phyloP scores from a whole-genome alignment of 2,888 invertebrate species.

The Lissonota sp. region DNA sequence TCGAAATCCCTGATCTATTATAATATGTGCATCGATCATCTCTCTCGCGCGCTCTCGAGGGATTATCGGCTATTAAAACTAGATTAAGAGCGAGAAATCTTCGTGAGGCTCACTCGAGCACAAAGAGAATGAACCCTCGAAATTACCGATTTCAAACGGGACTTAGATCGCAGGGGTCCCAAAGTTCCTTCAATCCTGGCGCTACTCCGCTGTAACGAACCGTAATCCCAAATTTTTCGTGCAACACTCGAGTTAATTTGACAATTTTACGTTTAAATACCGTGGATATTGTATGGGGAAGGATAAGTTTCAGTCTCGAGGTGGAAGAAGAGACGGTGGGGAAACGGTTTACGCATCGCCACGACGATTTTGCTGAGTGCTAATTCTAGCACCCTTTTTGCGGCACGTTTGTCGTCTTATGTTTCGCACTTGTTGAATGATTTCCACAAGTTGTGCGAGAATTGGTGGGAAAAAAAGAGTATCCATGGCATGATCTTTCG shows the following conservation, averaged over 20 bases:
- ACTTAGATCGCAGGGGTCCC: constrained; percentile 66
- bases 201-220: constrained; percentile 70
- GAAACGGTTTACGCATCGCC: constrained; percentile 17
- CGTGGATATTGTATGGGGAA: background rate
- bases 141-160: constrained; percentile 72
- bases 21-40: background rate
- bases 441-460: background rate
- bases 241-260: constrained; percentile 66
- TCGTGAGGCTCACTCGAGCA: constrained; percentile 35
- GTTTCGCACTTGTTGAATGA: constrained; percentile 22
- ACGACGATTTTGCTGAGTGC: constrained; percentile 35
- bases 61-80: constrained; percentile 76
- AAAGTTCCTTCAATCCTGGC: constrained; percentile 32
- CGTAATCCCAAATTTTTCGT: constrained; percentile 76
- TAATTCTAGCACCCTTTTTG: constrained; percentile 64
- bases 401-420: background rate
- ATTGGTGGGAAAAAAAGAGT: background rate
- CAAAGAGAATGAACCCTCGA: constrained; percentile 53
- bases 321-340: background rate
- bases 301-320: constrained; percentile 8
- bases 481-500: constrained; percentile 11
- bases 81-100: constrained; percentile 71
- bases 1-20: background rate
- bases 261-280: constrained; percentile 24
- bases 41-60: constrained; percentile 59